Evolutionary conservation across 64 coral and sea anemone species (phyloP), one percentile per base, ranked within the genome.

Genomic region (Montipora cactus): DNA sequence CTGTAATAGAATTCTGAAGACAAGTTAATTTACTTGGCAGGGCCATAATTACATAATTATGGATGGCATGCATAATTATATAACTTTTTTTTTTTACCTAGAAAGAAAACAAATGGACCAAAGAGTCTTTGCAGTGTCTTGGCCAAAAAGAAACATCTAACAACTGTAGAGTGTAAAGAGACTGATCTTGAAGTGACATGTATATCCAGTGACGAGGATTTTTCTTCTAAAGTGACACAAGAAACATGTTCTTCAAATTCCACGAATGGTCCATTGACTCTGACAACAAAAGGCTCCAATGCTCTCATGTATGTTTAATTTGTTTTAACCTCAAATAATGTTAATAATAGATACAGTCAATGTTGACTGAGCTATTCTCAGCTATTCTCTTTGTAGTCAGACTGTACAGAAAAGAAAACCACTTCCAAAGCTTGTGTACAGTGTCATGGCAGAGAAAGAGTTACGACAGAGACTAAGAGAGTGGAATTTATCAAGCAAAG

Each of bases 391-490:
- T 20, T 81, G 2, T 25, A 95, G 94, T n/a, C 62, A 71, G 13
- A 67, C 62, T 15, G 58, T 80, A 37, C 75, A 78, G 53, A 96
- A 94, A 66, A 93, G 92, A 87, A 96, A 96, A 72, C 84, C 98
- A 47, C 77, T 99, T 72, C 74, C 92, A 44, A 94, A 96, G 69
- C 89, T 96, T 21, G 98, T 99, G 0, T 96, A 96, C 77, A 91
- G 79, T 79, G 79, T 99, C 15, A 77, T 99, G 46, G 83, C 90
- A 92, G 95, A 96, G 16, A 99, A 94, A 22, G 91, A 96, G 74
- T 90, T 99, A 25, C 90, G 81, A 50, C 84, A 94, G 87, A 99
- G 92, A 72, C 57, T 99, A 5, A 96, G 92, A 74, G 95, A 99
- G 86, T 94, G 90, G 78, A 74, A 92, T 74, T 69, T 99, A 47